Evolutionary conservation across 2,888 invertebrate species (phyloP), one percentile per base, ranked within the genome.

Genomic region (Zygaena filipendulae): DNA sequence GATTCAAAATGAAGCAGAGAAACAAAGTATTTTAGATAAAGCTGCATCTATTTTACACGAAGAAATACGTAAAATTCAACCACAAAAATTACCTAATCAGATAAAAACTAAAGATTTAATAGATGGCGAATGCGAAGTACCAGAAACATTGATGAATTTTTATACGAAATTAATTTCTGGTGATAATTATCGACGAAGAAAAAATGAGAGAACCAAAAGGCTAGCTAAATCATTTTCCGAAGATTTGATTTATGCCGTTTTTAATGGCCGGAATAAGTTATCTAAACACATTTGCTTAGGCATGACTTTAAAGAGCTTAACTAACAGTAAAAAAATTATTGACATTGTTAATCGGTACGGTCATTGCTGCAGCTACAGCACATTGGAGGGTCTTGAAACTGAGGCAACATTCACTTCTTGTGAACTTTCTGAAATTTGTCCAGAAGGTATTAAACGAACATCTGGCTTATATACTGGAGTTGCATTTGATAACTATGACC

Each of bases 401-500:
- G 36, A 33, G 6, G 18, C 26, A 13, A 32, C 35, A 13, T 29
- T 13, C 13, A 22, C 30, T 12, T 25, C 30, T n/a, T 7, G 7
- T 11, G 19, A 35, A 18, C 14, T 13, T 20, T 26, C 19, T 6
- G 5, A 13, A 11, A n/a, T 30, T n/a, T 32, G 31, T 27, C 33
- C 36, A n/a, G 27, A 30, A 19, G 30, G 11, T 11, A 36, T 39
- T 11, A 8, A 6, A 21, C 13, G 11, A 24, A 11, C 13, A 11
- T 34, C 35, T 43, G 10, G 32, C 48, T 22, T 42, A 40, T 26
- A 39, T 51, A 38, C 32, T 48, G 22, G 25, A 18, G 32, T 40
- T 4, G 40, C 40, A 3, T 40, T 29, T 20, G 36, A 38, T 21
- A 38, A 39, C 18, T 39, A 25, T n/a, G 36, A 39, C 29, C 31